Evolutionary conservation across 2,113 vertebrate genomes (phyloP).

Genomic region (Oreochromis spilurus): DNA sequence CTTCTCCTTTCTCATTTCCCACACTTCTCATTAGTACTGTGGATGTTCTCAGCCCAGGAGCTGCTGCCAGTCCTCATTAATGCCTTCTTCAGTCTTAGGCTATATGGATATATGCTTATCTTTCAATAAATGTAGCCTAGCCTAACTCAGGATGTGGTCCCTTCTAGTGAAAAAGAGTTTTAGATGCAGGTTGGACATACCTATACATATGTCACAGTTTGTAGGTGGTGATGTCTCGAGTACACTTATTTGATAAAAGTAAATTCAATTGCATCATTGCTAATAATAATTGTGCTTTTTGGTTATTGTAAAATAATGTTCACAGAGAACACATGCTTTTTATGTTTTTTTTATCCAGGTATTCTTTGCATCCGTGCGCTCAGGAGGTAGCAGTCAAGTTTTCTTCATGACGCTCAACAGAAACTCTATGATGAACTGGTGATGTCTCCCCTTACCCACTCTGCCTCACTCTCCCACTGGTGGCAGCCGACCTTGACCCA

Average conservation of each 20-base stretch:
- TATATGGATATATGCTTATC: neutral
- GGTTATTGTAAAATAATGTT: neutral
- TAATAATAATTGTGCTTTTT: neutral
- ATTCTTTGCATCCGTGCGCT: constrained; percentile 97
- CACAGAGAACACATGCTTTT: neutral
- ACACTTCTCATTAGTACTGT: neutral
- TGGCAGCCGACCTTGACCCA: neutral
- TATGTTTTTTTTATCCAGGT: constrained; percentile 71
- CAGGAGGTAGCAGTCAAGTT: constrained; percentile 97
- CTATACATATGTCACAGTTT: neutral
- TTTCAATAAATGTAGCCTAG: neutral
- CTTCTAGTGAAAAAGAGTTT: neutral
- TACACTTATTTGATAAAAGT: neutral
- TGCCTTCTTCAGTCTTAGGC: neutral
- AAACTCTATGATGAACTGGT: constrained; percentile 99
- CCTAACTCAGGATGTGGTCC: neutral
- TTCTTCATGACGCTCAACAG: constrained; percentile 99
- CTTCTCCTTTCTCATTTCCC: neutral
- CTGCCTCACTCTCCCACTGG: constrained; percentile 32
- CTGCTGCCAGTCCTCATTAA: neutral
- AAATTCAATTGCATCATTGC: neutral
- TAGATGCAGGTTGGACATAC: neutral
- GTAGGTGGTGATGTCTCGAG: neutral
- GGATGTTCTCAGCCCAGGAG: neutral
- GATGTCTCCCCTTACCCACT: constrained; percentile 63